Conservation (phyloP, 2,113 vertebrate species). For the Globicephala melas region DNA sequence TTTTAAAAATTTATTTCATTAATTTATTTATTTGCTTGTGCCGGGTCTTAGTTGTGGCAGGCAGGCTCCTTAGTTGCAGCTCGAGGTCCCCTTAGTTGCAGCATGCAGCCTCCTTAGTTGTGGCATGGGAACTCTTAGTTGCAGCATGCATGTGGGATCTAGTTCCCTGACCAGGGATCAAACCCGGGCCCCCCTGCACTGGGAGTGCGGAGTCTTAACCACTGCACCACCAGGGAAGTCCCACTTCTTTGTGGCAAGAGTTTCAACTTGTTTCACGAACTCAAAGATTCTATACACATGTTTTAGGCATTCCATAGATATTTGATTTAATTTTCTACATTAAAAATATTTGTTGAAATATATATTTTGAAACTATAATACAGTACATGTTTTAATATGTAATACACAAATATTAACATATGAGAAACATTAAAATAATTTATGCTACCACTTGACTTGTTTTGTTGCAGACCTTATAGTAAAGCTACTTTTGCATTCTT, state of each 20-base stretch:
- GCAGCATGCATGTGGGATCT: too few species aligned
- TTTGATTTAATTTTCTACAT: slow-evolving; percentile 26
- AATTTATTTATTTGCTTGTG: too few species aligned
- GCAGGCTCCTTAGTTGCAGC: too few species aligned
- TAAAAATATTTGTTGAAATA: background rate
- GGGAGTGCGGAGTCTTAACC: too few species aligned
- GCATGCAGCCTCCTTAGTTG: too few species aligned
- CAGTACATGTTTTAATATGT: background rate
- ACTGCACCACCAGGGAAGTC: too few species aligned
- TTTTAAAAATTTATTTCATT: too few species aligned
- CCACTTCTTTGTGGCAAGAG: background rate
- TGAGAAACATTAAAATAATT: background rate
- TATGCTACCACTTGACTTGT: background rate
- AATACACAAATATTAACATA: background rate
- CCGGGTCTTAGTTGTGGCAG: too few species aligned
- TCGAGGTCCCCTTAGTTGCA: too few species aligned
- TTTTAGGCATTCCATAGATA: background rate
- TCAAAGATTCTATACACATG: background rate
- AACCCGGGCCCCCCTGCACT: too few species aligned
- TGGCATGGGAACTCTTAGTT: too few species aligned
- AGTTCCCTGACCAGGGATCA: too few species aligned
- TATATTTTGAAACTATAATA: background rate
- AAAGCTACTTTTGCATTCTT: background rate
- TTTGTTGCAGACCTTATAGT: slow-evolving; percentile 1
- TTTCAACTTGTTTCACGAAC: slow-evolving; percentile 9